phyloP scores from a whole-genome alignment of 92 coral and sea anemone species.

The Parazoanthus atlanticus region DNA sequence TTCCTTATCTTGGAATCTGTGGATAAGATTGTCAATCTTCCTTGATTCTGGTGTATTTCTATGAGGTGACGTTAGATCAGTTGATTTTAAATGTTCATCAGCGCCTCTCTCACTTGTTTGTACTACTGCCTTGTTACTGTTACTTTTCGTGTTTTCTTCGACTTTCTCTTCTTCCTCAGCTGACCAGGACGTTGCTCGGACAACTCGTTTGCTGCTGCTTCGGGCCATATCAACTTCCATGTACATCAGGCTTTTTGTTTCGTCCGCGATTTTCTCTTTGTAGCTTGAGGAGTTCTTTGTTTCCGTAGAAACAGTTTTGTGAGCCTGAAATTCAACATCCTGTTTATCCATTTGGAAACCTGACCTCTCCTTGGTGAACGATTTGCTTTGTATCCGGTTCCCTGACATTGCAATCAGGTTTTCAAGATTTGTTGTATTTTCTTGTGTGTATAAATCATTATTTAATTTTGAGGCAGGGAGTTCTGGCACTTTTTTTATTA shows the following conservation, averaged over 20 bases:
- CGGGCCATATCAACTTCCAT: conserved; percentile 14
- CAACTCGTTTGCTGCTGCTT: not conserved
- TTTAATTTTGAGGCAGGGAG: not conserved
- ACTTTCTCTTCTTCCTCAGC: not conserved
- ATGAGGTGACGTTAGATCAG: not conserved
- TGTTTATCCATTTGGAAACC: not conserved
- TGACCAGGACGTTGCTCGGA: conserved; percentile 35
- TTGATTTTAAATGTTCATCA: not conserved
- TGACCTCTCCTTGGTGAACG: not conserved
- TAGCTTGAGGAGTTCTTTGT: not conserved
- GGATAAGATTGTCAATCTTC: conserved; percentile 15
- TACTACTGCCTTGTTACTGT: not conserved
- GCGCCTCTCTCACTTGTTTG: not conserved
- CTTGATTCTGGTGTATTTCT: not conserved
- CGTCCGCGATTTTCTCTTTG: not conserved
- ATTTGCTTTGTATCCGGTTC: not conserved
- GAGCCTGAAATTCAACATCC: not conserved
- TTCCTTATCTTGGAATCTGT: not conserved
- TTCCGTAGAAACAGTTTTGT: not conserved
- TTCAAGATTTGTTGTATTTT: not conserved
- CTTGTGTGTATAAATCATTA: not conserved
- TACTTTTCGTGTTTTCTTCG: not conserved
- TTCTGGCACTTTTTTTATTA: not conserved
- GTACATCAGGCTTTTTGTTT: conserved; percentile 31
- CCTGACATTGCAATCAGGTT: not conserved